These are phyloP conservation scores for Lycocerus yunnanus DNA, from an alignment of 2,888 invertebrate species.

Conservation along the genomic window DNA sequence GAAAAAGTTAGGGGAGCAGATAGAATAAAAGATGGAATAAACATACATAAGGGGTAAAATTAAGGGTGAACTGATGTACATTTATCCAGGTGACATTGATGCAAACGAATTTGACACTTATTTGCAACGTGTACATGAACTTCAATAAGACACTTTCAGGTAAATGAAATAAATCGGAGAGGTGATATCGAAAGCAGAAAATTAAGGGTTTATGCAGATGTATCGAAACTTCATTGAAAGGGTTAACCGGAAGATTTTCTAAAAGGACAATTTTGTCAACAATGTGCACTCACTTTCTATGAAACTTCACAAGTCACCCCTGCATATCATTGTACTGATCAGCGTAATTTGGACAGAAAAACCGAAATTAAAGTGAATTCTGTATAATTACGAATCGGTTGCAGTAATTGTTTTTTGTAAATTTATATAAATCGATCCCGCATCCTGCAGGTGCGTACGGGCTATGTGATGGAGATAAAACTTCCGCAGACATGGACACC, in stretches of 20 bases:
- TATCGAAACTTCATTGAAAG: neutral
- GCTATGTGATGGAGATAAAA: too few relatives aligned
- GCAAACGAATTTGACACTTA: neutral
- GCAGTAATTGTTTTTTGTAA: too few relatives aligned
- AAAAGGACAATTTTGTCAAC: neutral
- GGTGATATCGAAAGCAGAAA: neutral
- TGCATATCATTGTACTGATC: neutral
- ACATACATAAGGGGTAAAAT: neutral
- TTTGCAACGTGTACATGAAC: neutral
- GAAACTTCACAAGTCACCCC: neutral
- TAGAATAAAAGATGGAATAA: neutral
- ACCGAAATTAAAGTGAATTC: neutral
- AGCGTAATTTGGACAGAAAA: neutral
- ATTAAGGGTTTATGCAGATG: neutral
- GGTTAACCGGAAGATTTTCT: neutral
- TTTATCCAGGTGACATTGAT: neutral
- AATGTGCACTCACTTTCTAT: neutral
- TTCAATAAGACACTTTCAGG: neutral
- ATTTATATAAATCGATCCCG: too few relatives aligned
- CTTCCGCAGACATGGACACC: too few relatives aligned
- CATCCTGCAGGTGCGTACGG: too few relatives aligned
- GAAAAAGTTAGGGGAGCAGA: neutral
- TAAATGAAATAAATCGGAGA: neutral
- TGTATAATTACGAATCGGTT: too few relatives aligned
- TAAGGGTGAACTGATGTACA: neutral